Evolutionary conservation across 2,797 vertebrate species (phyloP), one percentile per base, ranked within the genome.

Genomic region (Acanthornis magna): DNA sequence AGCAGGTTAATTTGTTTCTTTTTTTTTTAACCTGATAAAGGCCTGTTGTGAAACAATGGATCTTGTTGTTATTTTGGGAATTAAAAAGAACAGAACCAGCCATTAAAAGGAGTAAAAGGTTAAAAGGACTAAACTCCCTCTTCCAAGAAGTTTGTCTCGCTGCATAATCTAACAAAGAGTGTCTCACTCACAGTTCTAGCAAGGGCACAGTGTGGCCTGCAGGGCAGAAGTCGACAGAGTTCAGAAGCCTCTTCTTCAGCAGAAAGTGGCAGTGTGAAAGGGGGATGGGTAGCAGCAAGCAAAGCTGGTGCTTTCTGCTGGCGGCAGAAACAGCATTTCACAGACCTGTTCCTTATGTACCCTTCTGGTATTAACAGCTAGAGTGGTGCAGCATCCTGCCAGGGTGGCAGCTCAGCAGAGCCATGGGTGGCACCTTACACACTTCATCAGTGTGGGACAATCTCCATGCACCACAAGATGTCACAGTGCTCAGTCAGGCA

Each of bases 1-100:
- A 95, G 76, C 88, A 89, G 78, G 74, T 96, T 93, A 80, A 66
- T 88, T 74, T 77, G 38, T 38, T 38, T 63, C 73, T 89, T 47
- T 70, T 65, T 19, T 62, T 30, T 42, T 9, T 51, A 92, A 53
- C 26, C 45, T 72, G 70, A 57, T 91, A 81, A 92, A 95, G 66
- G 19, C 70, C 66, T 67, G 25, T 50, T 95, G 62, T 89, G 76
- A 89, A 45, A 76, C 76, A 77, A 89, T 75, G 61, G 42, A 48
- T 71, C 47, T 51, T 85, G 40, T 51, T 85, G 40, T 63, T 93
- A 38, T 55, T 83, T 79, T 26, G 47, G 36, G 43, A 78, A 90
- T 87, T 67, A 22, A 30, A 71, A 89, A 62, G 32, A 36, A 70
- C 26, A 54, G 58, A 87, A 53, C 23, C 48, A 93, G 36, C 21